Evolutionary conservation across 64 coral and sea anemone genomes (phyloP).

Genomic region (Pachyseris speciosa): DNA sequence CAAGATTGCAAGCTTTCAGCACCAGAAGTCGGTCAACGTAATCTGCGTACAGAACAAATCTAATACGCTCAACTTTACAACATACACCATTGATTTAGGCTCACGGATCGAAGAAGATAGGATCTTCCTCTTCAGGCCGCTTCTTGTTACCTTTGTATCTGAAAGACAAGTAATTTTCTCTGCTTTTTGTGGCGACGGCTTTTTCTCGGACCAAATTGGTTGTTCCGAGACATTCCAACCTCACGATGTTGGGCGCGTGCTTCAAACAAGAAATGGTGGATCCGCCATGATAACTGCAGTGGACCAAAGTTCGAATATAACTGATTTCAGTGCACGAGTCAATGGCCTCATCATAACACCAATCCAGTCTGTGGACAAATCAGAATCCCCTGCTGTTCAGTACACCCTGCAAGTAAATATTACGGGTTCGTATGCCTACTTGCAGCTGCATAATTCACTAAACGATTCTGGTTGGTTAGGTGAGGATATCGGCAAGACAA

Average conservation of each 20-base stretch:
- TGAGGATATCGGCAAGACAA: slow-evolving; percentile 80
- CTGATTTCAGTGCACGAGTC: slow-evolving; percentile 34
- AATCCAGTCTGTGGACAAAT: slow-evolving; percentile 7
- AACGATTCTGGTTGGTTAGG: slow-evolving; percentile 60
- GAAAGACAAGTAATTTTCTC: slow-evolving; percentile 73
- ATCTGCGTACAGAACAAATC: neutral
- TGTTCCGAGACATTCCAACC: slow-evolving; percentile 68
- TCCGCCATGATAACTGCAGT: slow-evolving; percentile 67
- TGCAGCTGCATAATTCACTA: slow-evolving; percentile 36
- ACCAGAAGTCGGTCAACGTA: neutral
- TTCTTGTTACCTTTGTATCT: slow-evolving; percentile 62
- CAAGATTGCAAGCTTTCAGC: slow-evolving; percentile 14
- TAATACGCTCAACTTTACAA: slow-evolving; percentile 10
- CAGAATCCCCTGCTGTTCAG: slow-evolving; percentile 37
- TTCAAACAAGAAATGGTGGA: slow-evolving; percentile 80
- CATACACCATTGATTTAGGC: slow-evolving; percentile 32
- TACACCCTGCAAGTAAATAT: slow-evolving; percentile 60
- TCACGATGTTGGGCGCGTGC: slow-evolving; percentile 60
- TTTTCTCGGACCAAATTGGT: slow-evolving; percentile 50
- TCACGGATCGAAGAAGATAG: slow-evolving; percentile 21
- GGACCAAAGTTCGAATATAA: slow-evolving; percentile 3
- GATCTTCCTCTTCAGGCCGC: slow-evolving; percentile 57
- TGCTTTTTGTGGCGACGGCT: slow-evolving; percentile 58
- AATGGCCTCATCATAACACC: slow-evolving; percentile 38
- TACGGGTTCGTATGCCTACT: slow-evolving; percentile 51